These are phyloP conservation scores for Fulmarus glacialis DNA, from an alignment of 2,113 vertebrate species.

Conservation along the genomic window DNA sequence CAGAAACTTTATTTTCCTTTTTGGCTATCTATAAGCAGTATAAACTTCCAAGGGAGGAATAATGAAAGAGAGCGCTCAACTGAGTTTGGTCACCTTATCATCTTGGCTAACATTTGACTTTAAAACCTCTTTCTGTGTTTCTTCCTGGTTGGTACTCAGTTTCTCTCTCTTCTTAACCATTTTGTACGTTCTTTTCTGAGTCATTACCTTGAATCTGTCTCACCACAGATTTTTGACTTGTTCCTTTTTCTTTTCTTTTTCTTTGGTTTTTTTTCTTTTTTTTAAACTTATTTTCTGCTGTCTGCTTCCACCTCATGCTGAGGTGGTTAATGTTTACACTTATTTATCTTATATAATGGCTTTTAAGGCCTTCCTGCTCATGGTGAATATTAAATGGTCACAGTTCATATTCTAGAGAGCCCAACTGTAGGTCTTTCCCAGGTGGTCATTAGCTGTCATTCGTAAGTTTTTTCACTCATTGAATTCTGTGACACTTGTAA, in stretches of 20 bases:
- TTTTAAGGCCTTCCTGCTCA: background rate
- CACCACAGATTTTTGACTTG: background rate
- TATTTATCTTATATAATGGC: background rate
- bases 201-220: background rate
- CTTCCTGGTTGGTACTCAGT: background rate
- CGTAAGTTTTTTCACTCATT: background rate
- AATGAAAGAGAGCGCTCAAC: background rate
- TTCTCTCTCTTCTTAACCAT: background rate
- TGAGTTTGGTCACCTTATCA: background rate
- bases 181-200: background rate
- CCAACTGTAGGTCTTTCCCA: background rate
- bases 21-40: background rate
- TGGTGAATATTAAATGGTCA: background rate
- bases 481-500: background rate
- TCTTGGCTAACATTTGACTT: background rate
- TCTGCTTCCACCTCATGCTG: background rate
- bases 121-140: background rate
- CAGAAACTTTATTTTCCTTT: background rate
- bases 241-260: background rate
- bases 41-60: background rate
- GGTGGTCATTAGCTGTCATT: background rate
- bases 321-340: background rate
- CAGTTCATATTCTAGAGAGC: background rate
- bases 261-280: background rate
- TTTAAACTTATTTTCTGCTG: background rate